Percentiles rank a stretch among this genome's conserved stretches.
These are phyloP conservation scores for Zaprionus bogoriensis DNA, from an alignment of 2,888 invertebrate genomes.

Conservation along the genomic window DNA sequence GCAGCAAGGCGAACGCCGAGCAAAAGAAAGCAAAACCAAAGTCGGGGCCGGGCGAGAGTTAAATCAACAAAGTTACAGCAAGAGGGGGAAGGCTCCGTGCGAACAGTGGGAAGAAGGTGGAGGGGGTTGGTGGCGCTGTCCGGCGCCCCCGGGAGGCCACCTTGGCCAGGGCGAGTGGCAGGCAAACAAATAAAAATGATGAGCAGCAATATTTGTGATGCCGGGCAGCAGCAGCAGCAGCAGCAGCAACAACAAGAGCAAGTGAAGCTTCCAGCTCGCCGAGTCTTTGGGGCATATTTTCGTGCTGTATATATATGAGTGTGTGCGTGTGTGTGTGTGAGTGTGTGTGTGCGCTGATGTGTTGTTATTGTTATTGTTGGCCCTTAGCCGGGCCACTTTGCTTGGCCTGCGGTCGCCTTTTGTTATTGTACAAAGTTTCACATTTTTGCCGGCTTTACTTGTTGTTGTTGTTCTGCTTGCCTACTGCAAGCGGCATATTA, in stretches of 20 bases:
- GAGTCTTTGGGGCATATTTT: conserved; percentile 70
- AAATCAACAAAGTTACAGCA: conserved; percentile 59
- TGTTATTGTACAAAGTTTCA: conserved; percentile 61
- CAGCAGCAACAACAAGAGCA: conserved; percentile 16
- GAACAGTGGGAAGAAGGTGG: neutral
- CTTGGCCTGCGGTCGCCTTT: conserved; percentile 28
- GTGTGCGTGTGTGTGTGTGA: neutral
- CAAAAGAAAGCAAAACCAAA: conserved; percentile 39
- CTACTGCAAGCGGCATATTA: no score
- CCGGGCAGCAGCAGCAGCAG: conserved; percentile 40
- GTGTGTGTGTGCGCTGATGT: conserved; percentile 13
- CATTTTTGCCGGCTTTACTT: no score
- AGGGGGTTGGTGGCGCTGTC: neutral
- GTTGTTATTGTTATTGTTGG: conserved; percentile 45
- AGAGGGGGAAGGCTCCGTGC: neutral
- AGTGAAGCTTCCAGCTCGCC: conserved; percentile 6
- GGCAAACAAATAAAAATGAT: conserved; percentile 79
- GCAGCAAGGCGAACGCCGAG: conserved; percentile 12
- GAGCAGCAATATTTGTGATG: conserved; percentile 71
- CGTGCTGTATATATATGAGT: neutral
- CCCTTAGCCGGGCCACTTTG: conserved; percentile 39
- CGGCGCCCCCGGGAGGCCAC: conserved; percentile 57
- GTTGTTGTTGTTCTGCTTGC: conserved; percentile 36
- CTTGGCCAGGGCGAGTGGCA: conserved; percentile 58
- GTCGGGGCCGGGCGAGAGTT: conserved; percentile 51